Conservation (phyloP, 2,113 vertebrate genomes). For the Pipa parva region DNA sequence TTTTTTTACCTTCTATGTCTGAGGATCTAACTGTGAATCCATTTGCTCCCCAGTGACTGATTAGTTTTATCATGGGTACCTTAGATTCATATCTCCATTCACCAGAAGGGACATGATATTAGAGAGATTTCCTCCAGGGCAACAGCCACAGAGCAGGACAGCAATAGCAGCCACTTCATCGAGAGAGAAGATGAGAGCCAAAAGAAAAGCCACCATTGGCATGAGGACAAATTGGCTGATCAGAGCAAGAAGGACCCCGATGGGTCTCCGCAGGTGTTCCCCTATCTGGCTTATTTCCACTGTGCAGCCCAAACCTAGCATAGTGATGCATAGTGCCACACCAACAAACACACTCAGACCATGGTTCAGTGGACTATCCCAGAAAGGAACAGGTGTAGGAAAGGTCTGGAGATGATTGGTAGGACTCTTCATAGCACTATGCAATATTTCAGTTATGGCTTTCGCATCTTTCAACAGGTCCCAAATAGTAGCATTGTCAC, state of each 20-base stretch:
- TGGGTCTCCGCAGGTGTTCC: slow-evolving; percentile 79
- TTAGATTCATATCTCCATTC: slow-evolving; percentile 96
- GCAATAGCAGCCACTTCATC: slow-evolving; percentile 90
- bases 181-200: slow-evolving; percentile 83
- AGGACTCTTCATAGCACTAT: neutral
- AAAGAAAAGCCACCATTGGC: slow-evolving; percentile 86
- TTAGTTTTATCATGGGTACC: slow-evolving; percentile 59
- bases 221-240: slow-evolving; percentile 90
- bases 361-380: slow-evolving; percentile 82
- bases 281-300: slow-evolving; percentile 83
- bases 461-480: slow-evolving; percentile 16
- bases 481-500: neutral
- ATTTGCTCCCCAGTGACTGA: neutral
- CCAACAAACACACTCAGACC: slow-evolving; percentile 87
- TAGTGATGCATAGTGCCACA: slow-evolving; percentile 84
- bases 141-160: slow-evolving; percentile 92
- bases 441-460: slow-evolving; percentile 1
- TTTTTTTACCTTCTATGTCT: too few relatives aligned
- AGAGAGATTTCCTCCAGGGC: slow-evolving; percentile 90
- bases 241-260: slow-evolving; percentile 82
- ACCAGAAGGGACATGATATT: slow-evolving; percentile 91
- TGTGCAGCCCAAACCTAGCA: slow-evolving; percentile 93
- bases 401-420: neutral
- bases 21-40: too few relatives aligned
- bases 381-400: slow-evolving; percentile 55